These are phyloP conservation scores for Linnaemya vulpina DNA, from an alignment of 2,888 invertebrate species.

Conservation along the genomic window DNA sequence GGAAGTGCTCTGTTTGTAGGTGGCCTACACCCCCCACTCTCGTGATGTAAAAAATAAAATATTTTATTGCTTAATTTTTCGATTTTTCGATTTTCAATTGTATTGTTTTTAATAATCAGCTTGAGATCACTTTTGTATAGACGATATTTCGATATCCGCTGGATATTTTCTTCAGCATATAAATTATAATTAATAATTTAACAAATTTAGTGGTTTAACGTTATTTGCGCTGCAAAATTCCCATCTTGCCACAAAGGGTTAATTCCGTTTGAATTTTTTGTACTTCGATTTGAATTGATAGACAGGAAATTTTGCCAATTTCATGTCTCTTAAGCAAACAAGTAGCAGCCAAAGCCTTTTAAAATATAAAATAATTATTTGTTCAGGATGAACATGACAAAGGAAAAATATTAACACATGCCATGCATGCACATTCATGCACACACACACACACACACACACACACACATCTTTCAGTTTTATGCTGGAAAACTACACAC, in stretches of 20 bases:
- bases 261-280: not conserved
- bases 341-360: slow-evolving; percentile 16
- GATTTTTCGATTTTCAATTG: too few species aligned
- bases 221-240: not conserved
- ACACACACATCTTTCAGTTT: not conserved
- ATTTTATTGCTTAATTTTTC: too few species aligned
- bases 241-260: not conserved
- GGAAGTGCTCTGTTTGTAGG: too few species aligned
- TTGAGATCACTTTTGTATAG: too few species aligned
- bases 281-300: not conserved
- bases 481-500: not conserved
- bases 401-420: slow-evolving; percentile 34
- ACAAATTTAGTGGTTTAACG: too few species aligned
- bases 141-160: too few species aligned
- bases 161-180: too few species aligned
- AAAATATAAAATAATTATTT: slow-evolving; percentile 25
- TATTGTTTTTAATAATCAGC: too few species aligned
- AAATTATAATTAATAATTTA: too few species aligned
- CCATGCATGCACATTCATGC: not conserved
- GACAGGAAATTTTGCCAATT: slow-evolving; percentile 37
- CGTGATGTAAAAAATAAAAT: too few species aligned
- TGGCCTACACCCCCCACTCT: too few species aligned
- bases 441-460: not conserved
- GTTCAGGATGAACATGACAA: slow-evolving; percentile 22
- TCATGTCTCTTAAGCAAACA: not conserved